A percentile compares a stretch with the other conserved stretches of the same genome.
Conservation (phyloP, 2,797 vertebrate genomes). For the Psittacula echo region DNA sequence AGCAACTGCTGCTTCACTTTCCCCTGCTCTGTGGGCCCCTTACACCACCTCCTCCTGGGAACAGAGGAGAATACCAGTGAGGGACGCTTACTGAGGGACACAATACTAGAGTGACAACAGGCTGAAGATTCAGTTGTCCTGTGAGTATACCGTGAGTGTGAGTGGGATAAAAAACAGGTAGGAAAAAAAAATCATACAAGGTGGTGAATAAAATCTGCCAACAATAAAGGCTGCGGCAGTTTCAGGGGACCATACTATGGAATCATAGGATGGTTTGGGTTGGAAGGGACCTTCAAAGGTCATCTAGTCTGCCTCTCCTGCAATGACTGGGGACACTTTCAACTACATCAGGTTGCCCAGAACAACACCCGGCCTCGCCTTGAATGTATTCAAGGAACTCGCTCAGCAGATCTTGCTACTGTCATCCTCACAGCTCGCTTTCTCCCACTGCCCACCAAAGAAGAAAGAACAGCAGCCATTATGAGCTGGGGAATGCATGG, state of each 20-base stretch:
- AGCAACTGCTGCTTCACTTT: not conserved
- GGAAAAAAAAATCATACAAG: not conserved
- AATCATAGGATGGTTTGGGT: no score
- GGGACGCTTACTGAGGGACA: not conserved
- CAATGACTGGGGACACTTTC: no score
- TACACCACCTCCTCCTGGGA: not conserved
- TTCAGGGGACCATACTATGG: not conserved
- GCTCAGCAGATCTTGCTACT: not conserved
- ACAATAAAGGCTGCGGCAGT: not conserved
- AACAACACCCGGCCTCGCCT: no score
- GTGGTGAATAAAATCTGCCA: not conserved
- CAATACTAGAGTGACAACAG: fast-evolving
- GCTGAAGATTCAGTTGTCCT: not conserved
- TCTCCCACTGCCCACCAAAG: not conserved
- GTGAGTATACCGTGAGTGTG: not conserved
- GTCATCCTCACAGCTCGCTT: not conserved
- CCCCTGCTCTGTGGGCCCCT: not conserved
- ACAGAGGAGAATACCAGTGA: fast-evolving
- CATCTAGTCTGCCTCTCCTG: no score
- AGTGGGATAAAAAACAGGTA: not conserved
- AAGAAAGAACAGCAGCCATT: not conserved
- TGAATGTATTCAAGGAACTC: not conserved
- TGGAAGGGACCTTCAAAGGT: no score
- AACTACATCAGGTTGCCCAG: no score
- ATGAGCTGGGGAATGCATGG: fast-evolving